phyloP scores from a whole-genome alignment of 2,113 vertebrate species.

The Rafetus swinhoei region DNA sequence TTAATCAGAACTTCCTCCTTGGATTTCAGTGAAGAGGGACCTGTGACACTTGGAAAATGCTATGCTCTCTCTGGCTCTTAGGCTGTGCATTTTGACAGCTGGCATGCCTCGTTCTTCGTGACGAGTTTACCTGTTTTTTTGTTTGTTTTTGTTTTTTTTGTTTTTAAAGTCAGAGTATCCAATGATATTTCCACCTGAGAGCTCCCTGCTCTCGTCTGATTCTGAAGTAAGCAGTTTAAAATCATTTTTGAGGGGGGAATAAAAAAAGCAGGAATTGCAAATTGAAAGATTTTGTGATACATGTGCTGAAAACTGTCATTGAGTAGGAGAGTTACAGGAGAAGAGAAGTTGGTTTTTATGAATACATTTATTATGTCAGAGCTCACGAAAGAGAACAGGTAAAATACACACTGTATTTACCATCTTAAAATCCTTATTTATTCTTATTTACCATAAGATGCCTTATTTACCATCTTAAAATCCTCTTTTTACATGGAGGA shows the following conservation, averaged over 20 bases:
- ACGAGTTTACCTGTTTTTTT: constrained; percentile 10
- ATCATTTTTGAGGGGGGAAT: background rate
- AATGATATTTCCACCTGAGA: background rate
- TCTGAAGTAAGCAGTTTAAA: background rate
- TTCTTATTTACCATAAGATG: no score
- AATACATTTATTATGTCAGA: constrained; percentile 29
- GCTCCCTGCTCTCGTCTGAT: background rate
- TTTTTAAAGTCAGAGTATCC: background rate
- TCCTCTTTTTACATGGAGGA: background rate
- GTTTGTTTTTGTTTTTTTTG: background rate
- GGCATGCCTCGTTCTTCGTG: background rate
- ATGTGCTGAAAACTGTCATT: background rate
- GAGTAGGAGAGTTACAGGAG: background rate
- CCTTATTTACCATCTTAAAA: background rate
- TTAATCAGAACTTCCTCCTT: constrained; percentile 50
- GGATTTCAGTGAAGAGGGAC: constrained; percentile 10
- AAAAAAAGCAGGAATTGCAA: background rate
- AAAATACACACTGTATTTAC: background rate
- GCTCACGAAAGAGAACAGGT: background rate
- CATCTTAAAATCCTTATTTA: background rate
- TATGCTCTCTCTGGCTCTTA: constrained; percentile 39
- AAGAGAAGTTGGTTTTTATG: background rate
- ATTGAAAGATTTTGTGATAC: background rate
- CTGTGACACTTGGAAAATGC: constrained; percentile 41
- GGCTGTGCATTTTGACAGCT: constrained; percentile 9